Conservation (phyloP, 2,113 vertebrate genomes). For the Rhabdomys dilectus region DNA sequence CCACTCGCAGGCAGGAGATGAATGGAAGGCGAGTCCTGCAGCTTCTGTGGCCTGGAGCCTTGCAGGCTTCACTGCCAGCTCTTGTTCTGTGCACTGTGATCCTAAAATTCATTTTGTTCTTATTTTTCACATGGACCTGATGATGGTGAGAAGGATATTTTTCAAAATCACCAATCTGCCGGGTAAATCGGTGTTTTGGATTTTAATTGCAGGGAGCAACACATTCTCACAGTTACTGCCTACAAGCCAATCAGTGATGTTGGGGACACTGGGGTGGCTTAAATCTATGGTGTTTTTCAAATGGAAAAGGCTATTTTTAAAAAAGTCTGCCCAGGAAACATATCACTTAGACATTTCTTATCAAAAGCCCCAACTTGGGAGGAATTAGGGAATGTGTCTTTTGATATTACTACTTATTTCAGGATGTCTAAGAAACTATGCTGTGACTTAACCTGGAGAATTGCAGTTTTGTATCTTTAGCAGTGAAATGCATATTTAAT, state of each 20-base stretch:
- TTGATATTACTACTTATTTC: conserved; percentile 47
- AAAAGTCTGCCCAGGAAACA: conserved; percentile 57
- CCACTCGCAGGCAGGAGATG: background rate
- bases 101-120: conserved; percentile 58
- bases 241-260: conserved; percentile 4
- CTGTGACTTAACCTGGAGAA: conserved; percentile 71
- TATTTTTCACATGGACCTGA: background rate
- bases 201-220: conserved; percentile 52
- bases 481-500: conserved; percentile 73
- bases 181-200: conserved; percentile 37
- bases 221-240: conserved; percentile 51
- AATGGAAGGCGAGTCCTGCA: background rate
- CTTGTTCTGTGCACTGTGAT: background rate
- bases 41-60: background rate
- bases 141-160: conserved; percentile 35
- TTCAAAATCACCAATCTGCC: conserved; percentile 28
- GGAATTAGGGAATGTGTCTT: conserved; percentile 74
- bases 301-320: conserved; percentile 44
- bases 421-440: conserved; percentile 34
- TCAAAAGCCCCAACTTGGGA: conserved; percentile 66
- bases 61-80: background rate
- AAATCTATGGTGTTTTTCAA: background rate
- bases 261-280: background rate
- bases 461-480: conserved; percentile 67
- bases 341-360: conserved; percentile 63